Evolutionary conservation across 2,113 vertebrate species (phyloP).

Genomic region (Polypterus bichir): DNA sequence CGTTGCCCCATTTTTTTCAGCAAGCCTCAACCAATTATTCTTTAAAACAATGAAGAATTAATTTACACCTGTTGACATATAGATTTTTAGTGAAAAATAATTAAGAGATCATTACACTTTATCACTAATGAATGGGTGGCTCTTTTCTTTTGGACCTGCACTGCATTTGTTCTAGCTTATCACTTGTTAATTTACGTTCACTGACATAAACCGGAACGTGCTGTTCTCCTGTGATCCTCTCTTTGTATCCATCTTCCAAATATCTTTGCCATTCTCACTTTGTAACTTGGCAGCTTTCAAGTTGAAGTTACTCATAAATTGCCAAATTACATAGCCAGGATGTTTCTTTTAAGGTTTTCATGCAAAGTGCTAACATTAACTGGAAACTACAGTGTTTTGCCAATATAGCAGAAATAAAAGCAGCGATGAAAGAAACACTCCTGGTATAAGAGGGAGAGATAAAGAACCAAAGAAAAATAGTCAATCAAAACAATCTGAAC

Average conservation of each 20-base stretch:
- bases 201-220: slow-evolving; percentile 9
- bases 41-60: slow-evolving; percentile 51
- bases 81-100: slow-evolving; percentile 53
- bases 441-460: too few relatives aligned
- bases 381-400: background rate
- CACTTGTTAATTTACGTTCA: slow-evolving; percentile 29
- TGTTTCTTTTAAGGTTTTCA: slow-evolving; percentile 5
- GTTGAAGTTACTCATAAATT: slow-evolving; percentile 1
- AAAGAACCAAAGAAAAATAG: too few relatives aligned
- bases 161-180: slow-evolving; percentile 30
- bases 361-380: slow-evolving; percentile 1
- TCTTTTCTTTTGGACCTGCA: slow-evolving; percentile 10
- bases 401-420: background rate
- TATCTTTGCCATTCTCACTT: background rate
- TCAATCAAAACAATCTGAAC: too few relatives aligned
- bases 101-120: slow-evolving; percentile 62
- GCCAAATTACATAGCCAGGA: slow-evolving; percentile 4
- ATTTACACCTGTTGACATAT: slow-evolving; percentile 68
- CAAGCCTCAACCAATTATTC: slow-evolving; percentile 52
- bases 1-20: slow-evolving; percentile 48
- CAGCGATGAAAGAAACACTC: too few relatives aligned
- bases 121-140: slow-evolving; percentile 55
- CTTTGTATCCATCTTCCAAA: background rate
- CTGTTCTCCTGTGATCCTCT: background rate
- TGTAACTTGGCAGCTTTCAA: slow-evolving; percentile 1